Evolutionary conservation across 2,888 invertebrate genomes (phyloP).

Genomic region (Eilema depressum): DNA sequence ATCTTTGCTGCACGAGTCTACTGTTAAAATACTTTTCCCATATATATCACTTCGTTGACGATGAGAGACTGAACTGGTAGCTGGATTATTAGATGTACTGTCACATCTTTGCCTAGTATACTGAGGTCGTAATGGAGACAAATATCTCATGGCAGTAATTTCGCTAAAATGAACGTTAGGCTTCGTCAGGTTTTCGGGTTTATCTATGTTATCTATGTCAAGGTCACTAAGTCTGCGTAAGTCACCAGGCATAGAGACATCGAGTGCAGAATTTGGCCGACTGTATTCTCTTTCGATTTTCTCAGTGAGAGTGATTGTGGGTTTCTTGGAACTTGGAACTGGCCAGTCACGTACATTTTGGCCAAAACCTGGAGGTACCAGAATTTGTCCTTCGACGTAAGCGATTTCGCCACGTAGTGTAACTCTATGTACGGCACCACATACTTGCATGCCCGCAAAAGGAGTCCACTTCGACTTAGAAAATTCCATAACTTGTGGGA

Average conservation of each 20-base stretch:
- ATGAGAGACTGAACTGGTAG: constrained; percentile 74
- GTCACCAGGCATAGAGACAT: constrained; percentile 78
- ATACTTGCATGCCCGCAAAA: constrained; percentile 95
- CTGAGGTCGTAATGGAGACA: constrained; percentile 84
- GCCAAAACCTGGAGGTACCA: constrained; percentile 95
- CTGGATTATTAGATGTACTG: constrained; percentile 83
- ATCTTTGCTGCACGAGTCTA: constrained; percentile 95
- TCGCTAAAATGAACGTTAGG: constrained; percentile 88
- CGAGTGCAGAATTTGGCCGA: constrained; percentile 87
- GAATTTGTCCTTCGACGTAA: constrained; percentile 96
- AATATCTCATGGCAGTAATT: constrained; percentile 74
- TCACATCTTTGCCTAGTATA: constrained; percentile 84
- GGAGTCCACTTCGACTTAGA: constrained; percentile 99
- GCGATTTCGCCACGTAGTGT: constrained; percentile 98
- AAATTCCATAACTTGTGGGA: constrained; percentile 93
- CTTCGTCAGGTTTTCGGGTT: constrained; percentile 70
- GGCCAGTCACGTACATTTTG: constrained; percentile 93
- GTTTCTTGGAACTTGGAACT: constrained; percentile 80
- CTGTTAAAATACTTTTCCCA: constrained; percentile 94
- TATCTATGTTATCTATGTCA: constrained; percentile 78
- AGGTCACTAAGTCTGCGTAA: constrained; percentile 72
- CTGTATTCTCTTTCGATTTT: constrained; percentile 82
- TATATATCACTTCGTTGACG: constrained; percentile 81
- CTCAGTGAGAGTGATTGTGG: constrained; percentile 66
- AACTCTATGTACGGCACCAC: constrained; percentile 96